A percentile compares a stretch with the other conserved stretches of the same genome.
phyloP scores from a whole-genome alignment of 2,888 invertebrate genomes.

The Pseudococcus viburni region DNA sequence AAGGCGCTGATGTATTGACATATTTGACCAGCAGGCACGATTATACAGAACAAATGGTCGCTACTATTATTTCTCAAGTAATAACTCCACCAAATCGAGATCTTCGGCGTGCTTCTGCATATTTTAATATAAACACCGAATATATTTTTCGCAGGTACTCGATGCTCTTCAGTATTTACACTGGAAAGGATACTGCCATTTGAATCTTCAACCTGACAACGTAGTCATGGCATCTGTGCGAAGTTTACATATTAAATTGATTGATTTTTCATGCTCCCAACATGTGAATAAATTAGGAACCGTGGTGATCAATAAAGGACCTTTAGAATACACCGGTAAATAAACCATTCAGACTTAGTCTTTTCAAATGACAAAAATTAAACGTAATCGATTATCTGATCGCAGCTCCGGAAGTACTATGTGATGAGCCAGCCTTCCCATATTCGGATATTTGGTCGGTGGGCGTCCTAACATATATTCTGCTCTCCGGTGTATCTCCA shows the following conservation, averaged over 20 bases:
- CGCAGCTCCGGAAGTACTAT: slow-evolving; percentile 88
- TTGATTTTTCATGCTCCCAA: slow-evolving; percentile 92
- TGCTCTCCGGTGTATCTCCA: slow-evolving; percentile 93
- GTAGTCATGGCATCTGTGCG: slow-evolving; percentile 91
- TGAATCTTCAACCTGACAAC: slow-evolving; percentile 95
- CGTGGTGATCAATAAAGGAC: slow-evolving; percentile 74
- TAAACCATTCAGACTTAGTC: neutral
- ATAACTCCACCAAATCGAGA: slow-evolving; percentile 25
- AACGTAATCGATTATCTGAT: neutral
- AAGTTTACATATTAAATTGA: slow-evolving; percentile 88
- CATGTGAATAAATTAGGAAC: slow-evolving; percentile 84
- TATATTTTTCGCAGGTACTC: slow-evolving; percentile 74
- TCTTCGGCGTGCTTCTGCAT: too few species aligned
- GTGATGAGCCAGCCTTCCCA: slow-evolving; percentile 88
- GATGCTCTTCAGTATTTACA: slow-evolving; percentile 95
- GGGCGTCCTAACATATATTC: slow-evolving; percentile 90
- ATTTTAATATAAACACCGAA: neutral
- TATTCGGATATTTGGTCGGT: slow-evolving; percentile 97
- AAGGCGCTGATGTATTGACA: slow-evolving; percentile 92
- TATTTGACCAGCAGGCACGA: slow-evolving; percentile 90
- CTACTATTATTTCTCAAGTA: slow-evolving; percentile 86
- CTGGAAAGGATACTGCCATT: slow-evolving; percentile 90
- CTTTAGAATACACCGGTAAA: slow-evolving; percentile 67
- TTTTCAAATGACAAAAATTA: too few species aligned
- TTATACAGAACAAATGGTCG: slow-evolving; percentile 93